Percentiles rank a stretch among this genome's conserved stretches.
Conservation (phyloP, 35 echinoderm and acorn worm genomes). For the Ophiothrix spiculata region DNA sequence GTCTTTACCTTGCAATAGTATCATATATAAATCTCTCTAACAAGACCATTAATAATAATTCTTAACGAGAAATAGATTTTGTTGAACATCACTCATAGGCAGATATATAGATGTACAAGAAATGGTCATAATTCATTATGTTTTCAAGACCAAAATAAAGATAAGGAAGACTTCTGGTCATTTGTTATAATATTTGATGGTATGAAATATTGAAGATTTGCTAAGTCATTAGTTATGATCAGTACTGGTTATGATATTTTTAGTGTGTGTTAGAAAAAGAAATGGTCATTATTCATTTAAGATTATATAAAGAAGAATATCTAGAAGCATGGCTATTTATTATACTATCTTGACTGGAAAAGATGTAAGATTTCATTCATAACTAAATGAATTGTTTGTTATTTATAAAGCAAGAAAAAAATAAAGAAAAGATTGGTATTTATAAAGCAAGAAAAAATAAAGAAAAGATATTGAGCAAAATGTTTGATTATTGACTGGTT, state of each 20-base stretch:
- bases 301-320: too few species aligned
- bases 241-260: not conserved
- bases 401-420: too few species aligned
- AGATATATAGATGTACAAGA: not conserved
- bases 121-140: constrained; percentile 1
- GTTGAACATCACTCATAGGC: not conserved
- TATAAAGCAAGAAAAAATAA: too few species aligned
- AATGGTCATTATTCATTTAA: not conserved
- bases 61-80: not conserved
- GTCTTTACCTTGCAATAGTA: not conserved
- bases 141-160: not conserved
- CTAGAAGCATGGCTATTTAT: too few species aligned
- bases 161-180: not conserved
- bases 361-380: too few species aligned
- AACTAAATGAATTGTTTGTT: too few species aligned
- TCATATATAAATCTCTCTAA: not conserved
- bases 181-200: too few species aligned
- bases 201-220: not conserved
- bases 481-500: too few species aligned
- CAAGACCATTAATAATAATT: not conserved
- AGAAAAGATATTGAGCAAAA: too few species aligned
- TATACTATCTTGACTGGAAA: too few species aligned
- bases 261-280: too few species aligned
- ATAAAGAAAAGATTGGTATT: too few species aligned
- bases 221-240: not conserved